Evolutionary conservation across 2,113 vertebrate species (phyloP), one percentile per base, ranked within the genome.

Genomic region (Thymallus thymallus): DNA sequence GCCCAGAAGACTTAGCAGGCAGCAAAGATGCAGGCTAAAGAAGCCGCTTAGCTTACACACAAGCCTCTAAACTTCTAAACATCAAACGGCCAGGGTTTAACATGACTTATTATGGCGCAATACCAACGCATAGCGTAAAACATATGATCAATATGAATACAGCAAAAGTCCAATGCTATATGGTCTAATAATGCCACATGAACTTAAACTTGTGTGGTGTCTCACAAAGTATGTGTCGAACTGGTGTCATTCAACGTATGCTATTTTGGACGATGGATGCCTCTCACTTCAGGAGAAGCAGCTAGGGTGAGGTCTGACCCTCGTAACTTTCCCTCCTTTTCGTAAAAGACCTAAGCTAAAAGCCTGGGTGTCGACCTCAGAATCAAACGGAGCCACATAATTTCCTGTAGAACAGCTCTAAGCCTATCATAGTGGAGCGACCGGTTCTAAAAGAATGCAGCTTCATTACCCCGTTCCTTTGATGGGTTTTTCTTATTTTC

Each of bases 11-110:
- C 56, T 74, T 51, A 70, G 41, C 46, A 51, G 48, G 48, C 12
- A 51, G 30, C 16, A 60, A 71, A 74, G 74, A 61, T 30, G 56
- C 48, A 56, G 51, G 14, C 4, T 14, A 6, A 81, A 71, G 80
- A 86, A 86, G 78, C n/a, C n/a, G n/a, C n/a, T n/a, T n/a, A n/a
- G n/a, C 48, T 86, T 85, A 87, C 16, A 69, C 13, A 35, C 56
- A 58, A 82, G 48, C 74, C n/a, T 63, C 29, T 16, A 24, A 60
- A 78, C 72, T 58, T 32, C 63, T 71, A 32, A 67, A 85, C 77
- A 83, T 88, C 82, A 87, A 88, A 85, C 35, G 51, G 22, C 1
- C n/a, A 14, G 24, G 12, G 29, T 23, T 83, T 80, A 65, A 56
- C 55, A 41, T 70, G 77, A 80, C 56, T 84, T 77, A 77, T 45